These are phyloP conservation scores for Auanema freiburgensis DNA, from an alignment of 2,888 invertebrate genomes.

Conservation along the genomic window DNA sequence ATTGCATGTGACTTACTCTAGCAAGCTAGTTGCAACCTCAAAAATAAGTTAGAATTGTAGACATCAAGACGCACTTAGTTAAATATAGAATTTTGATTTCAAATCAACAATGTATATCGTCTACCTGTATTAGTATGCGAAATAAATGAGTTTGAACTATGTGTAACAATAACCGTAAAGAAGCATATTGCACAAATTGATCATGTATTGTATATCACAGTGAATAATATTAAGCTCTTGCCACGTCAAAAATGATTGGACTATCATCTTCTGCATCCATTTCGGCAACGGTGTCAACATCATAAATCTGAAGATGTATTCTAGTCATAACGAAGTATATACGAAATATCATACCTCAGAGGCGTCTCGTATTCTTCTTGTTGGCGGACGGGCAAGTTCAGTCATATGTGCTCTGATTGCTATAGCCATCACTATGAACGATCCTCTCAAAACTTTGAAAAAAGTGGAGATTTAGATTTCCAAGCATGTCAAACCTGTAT, in stretches of 20 bases:
- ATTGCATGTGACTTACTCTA: too few species aligned
- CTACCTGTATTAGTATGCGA: too few species aligned
- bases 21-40: too few species aligned
- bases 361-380: slow-evolving; percentile 36
- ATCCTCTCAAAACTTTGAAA: slow-evolving; percentile 31
- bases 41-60: too few species aligned
- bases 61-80: too few species aligned
- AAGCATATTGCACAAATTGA: too few species aligned
- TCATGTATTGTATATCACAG: too few species aligned
- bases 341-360: slow-evolving; percentile 23
- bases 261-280: slow-evolving; percentile 44
- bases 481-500: slow-evolving; percentile 19
- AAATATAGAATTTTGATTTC: too few species aligned
- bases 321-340: background rate
- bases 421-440: slow-evolving; percentile 31
- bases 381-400: slow-evolving; percentile 29
- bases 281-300: slow-evolving; percentile 27
- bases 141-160: too few species aligned
- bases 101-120: too few species aligned
- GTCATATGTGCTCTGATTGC: slow-evolving; percentile 36
- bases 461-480: background rate
- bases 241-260: slow-evolving; percentile 47
- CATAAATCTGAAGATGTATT: slow-evolving; percentile 40
- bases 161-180: too few species aligned
- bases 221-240: slow-evolving; percentile 27